Base-by-base conservation (phyloP, 2,888 invertebrate species). In the Rotaria magnacalcarata region DNA sequence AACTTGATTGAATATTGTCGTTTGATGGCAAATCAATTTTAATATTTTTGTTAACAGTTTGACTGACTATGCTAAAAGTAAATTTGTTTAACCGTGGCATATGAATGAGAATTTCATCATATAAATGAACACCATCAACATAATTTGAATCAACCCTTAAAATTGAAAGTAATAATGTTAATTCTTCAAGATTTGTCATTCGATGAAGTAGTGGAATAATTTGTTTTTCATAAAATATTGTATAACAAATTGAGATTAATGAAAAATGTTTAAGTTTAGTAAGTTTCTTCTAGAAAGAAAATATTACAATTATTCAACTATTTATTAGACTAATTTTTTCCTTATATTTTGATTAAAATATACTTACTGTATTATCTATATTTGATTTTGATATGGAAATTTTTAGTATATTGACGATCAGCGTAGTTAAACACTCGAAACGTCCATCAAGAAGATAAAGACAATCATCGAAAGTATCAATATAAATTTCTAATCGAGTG, bases 171-270 rank as follows among this genome's bases (percentile, higher is more conserved):
- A 41, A 41, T 74, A 74, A 74, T 74, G 41, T 74, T 11, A 74
- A 74, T 74, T 74, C 43, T 74, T 74, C 43, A 74, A 74, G 41
- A 74, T 74, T 74, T 41, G 41, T 41, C 74, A 74, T 74, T 74
- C 74, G 74, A 74, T 14, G 11, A 74, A 74, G n/a, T 27, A 74
- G 21, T 43, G 74, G 74, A 74, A 74, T 10, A 43, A 74, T 74
- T 21, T 5, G 21, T 19, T 2, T 74, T 41, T 74, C 74, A 74
- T 74, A n/a, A 11, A 41, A 16, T 19, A 5, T 2, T 41, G 74
- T 74, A 21, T 0, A 41, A n/a, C 4, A 4, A 41, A 21, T 5
- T 10, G 74, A 2, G 10, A 10, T 74, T 7, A 74, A 74, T 74
- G 74, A 74, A 0, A 74, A 74, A 74, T 41, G 41, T 41, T 74